Percentiles rank a stretch among this genome's conserved stretches.
Evolutionary conservation across 2,888 invertebrate species (phyloP).

Genomic region (Smittia aterrima): DNA sequence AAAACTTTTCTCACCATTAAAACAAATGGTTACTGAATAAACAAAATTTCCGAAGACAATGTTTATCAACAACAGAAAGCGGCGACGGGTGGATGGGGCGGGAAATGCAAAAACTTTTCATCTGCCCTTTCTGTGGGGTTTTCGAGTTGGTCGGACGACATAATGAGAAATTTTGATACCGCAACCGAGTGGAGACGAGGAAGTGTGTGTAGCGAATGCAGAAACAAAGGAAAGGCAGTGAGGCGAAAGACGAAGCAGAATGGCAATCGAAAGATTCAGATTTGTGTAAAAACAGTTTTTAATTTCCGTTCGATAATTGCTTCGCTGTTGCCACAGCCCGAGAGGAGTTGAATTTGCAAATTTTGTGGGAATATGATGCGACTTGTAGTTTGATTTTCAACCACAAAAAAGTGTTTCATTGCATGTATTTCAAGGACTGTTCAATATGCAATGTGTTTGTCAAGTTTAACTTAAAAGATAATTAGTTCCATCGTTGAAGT

Average conservation of each 20-base stretch:
- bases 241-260: conserved; percentile 1
- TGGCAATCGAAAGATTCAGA: not conserved
- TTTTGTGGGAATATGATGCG: not conserved
- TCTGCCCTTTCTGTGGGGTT: not conserved
- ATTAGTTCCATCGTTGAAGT: too few relatives aligned
- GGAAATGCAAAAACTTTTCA: conserved; percentile 8
- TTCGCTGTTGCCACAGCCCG: not conserved
- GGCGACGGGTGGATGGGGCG: not conserved
- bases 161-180: not conserved
- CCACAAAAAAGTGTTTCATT: not conserved
- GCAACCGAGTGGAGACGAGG: too few relatives aligned
- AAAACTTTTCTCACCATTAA: conserved; percentile 36
- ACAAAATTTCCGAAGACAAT: conserved; percentile 22
- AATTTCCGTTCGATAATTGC: conserved; percentile 36
- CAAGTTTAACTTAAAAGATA: too few relatives aligned
- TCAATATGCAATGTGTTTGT: too few relatives aligned
- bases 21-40: conserved; percentile 36
- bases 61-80: not conserved
- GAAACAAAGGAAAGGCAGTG: too few relatives aligned
- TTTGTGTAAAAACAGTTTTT: conserved; percentile 21
- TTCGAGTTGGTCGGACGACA: not conserved
- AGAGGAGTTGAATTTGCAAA: not conserved
- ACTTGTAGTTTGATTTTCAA: not conserved
- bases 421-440: too few relatives aligned
- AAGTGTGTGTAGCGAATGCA: too few relatives aligned